phyloP scores from a whole-genome alignment of 2,888 invertebrate genomes.

The Chydorus sphaericus region DNA sequence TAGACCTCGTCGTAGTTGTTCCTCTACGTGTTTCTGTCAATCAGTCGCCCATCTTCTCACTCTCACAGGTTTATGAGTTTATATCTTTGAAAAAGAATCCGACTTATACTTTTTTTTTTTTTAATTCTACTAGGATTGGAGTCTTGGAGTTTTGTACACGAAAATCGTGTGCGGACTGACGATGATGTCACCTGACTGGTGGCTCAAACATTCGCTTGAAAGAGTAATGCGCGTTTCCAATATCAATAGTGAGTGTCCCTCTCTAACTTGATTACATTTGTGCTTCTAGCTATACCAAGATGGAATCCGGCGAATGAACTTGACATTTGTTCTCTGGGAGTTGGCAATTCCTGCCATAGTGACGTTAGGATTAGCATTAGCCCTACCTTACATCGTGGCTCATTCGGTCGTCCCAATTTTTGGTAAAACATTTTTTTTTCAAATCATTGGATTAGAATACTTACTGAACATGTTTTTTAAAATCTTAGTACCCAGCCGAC shows the following conservation, averaged over 20 bases:
- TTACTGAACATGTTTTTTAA: conserved; percentile 7
- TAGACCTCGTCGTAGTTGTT: conserved; percentile 81
- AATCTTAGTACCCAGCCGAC: conserved; percentile 21
- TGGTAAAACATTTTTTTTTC: conserved; percentile 19
- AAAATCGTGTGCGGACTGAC: conserved; percentile 93
- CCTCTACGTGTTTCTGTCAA: conserved; percentile 83
- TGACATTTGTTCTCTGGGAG: conserved; percentile 67
- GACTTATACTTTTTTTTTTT: background rate
- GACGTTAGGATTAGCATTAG: conserved; percentile 73
- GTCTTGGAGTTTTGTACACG: conserved; percentile 88
- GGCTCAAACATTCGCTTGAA: conserved; percentile 83
- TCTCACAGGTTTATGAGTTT: conserved; percentile 32
- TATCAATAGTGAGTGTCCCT: background rate
- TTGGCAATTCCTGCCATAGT: conserved; percentile 80
- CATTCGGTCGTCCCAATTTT: conserved; percentile 41
- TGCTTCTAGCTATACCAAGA: conserved; percentile 61
- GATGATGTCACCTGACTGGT: conserved; percentile 93
- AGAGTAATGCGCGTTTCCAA: conserved; percentile 32
- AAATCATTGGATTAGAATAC: background rate
- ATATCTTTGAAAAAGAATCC: background rate
- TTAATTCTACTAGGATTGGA: conserved; percentile 65
- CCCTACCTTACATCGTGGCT: conserved; percentile 83
- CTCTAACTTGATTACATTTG: background rate
- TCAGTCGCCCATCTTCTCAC: conserved; percentile 56
- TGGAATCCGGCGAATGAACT: conserved; percentile 81